A percentile compares a stretch with the other conserved stretches of the same genome.
phyloP scores from a whole-genome alignment of 1,140 invertebrate species.

The Amphibalanus amphitrite region DNA sequence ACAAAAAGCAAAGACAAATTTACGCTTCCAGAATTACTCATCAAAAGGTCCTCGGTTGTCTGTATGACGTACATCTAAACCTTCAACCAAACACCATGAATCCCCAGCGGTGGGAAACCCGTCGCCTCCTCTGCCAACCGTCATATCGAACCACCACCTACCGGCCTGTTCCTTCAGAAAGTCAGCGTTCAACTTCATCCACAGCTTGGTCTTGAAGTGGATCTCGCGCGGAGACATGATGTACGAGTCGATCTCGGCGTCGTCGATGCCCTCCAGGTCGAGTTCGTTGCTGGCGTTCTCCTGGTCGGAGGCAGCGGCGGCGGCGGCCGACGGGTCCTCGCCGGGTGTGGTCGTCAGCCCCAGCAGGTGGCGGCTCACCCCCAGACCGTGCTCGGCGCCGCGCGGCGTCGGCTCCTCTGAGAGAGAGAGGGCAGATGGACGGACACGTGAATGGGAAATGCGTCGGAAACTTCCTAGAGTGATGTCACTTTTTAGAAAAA shows the following conservation, averaged over 20 bases:
- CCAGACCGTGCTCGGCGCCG: not conserved
- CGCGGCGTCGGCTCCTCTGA: not conserved
- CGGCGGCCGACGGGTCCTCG: not conserved
- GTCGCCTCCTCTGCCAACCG: too few relatives aligned
- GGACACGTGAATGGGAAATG: too few relatives aligned
- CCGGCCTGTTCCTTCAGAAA: conserved; percentile 21
- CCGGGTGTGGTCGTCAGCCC: not conserved
- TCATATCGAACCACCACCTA: too few relatives aligned
- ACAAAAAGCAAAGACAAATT: too few relatives aligned
- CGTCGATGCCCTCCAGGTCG: conserved; percentile 62
- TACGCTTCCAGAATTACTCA: too few relatives aligned
- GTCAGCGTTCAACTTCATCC: conserved; percentile 32
- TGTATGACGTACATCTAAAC: too few relatives aligned
- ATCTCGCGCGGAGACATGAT: conserved; percentile 68
- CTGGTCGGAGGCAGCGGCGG: not conserved
- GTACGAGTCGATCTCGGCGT: conserved; percentile 70
- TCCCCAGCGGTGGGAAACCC: too few relatives aligned
- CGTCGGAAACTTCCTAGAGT: too few relatives aligned
- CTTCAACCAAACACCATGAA: too few relatives aligned
- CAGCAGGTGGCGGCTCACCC: not conserved
- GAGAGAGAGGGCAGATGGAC: too few relatives aligned
- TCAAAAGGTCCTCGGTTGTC: too few relatives aligned
- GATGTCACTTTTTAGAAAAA: too few relatives aligned
- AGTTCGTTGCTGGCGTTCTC: conserved; percentile 24
- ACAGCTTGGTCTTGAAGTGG: conserved; percentile 55